These are phyloP conservation scores for Melipona bicolor DNA, from an alignment of 2,888 invertebrate genomes.

Conservation along the genomic window DNA sequence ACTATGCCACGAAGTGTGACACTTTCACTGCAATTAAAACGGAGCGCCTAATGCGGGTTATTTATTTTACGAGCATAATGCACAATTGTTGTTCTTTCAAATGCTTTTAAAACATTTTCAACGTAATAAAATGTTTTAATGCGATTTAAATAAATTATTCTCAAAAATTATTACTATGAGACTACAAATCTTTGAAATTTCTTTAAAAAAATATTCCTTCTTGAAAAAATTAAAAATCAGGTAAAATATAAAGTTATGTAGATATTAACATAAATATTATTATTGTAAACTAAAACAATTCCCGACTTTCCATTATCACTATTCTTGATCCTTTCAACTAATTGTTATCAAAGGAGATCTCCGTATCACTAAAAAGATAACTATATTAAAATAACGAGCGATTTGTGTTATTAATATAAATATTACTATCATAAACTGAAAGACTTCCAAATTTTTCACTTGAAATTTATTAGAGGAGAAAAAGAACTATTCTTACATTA, in stretches of 20 bases:
- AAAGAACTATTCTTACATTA: too few species aligned
- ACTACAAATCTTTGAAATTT: neutral
- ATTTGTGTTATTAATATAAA: too few species aligned
- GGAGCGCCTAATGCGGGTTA: conserved; percentile 22
- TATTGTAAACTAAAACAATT: neutral
- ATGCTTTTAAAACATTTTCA: neutral
- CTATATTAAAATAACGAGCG: too few species aligned
- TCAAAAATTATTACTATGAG: too few species aligned
- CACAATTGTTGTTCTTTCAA: neutral
- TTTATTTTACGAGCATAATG: neutral
- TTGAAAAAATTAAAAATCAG: neutral
- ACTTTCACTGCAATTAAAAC: conserved; percentile 42
- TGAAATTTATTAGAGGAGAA: too few species aligned
- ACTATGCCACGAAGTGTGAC: neutral
- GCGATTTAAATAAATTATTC: too few species aligned
- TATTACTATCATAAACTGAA: too few species aligned
- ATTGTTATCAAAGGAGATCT: too few species aligned
- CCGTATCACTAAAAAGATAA: too few species aligned
- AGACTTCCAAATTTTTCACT: too few species aligned
- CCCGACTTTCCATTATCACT: too few species aligned
- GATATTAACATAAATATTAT: neutral
- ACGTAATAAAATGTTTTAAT: neutral
- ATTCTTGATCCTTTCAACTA: too few species aligned
- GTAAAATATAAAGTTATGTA: rapidly evolving
- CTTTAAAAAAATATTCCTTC: neutral